Percentiles rank a stretch among this genome's conserved stretches.
Evolutionary conservation across 2,888 invertebrate species (phyloP).

Genomic region (Aspidiotus destructor): DNA sequence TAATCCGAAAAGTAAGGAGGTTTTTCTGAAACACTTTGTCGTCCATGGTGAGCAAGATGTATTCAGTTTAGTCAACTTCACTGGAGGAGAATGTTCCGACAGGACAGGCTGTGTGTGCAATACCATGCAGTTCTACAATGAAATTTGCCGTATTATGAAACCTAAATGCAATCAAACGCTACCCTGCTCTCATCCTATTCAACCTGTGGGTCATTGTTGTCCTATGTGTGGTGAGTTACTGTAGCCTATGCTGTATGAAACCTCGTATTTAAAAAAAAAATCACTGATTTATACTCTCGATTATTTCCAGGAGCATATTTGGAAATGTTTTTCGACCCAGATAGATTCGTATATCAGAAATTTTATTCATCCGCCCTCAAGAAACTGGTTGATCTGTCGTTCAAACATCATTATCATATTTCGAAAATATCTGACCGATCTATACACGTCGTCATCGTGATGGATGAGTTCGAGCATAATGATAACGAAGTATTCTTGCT

Average conservation of each 20-base stretch:
- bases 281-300: no score
- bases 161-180: slow-evolving; percentile 31
- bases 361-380: background rate
- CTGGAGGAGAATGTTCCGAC: slow-evolving; percentile 25
- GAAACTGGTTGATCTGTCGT: background rate
- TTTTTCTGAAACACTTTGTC: slow-evolving; percentile 5
- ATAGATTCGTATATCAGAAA: background rate
- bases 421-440: no score
- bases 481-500: no score
- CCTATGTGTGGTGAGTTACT: slow-evolving; percentile 36
- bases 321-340: background rate
- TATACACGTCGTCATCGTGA: no score
- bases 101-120: slow-evolving; percentile 36
- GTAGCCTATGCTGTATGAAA: background rate
- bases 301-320: background rate
- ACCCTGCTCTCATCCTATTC: slow-evolving; percentile 36
- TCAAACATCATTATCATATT: no score
- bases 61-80: slow-evolving; percentile 18
- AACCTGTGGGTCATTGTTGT: slow-evolving; percentile 37
- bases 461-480: no score
- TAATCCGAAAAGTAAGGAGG: background rate
- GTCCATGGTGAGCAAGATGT: background rate
- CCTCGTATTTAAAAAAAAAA: no score
- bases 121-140: slow-evolving; percentile 31
- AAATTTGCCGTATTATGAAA: slow-evolving; percentile 34